These are phyloP conservation scores for Hormaphis cornu DNA, from an alignment of 1,140 invertebrate genomes.

Conservation along the genomic window DNA sequence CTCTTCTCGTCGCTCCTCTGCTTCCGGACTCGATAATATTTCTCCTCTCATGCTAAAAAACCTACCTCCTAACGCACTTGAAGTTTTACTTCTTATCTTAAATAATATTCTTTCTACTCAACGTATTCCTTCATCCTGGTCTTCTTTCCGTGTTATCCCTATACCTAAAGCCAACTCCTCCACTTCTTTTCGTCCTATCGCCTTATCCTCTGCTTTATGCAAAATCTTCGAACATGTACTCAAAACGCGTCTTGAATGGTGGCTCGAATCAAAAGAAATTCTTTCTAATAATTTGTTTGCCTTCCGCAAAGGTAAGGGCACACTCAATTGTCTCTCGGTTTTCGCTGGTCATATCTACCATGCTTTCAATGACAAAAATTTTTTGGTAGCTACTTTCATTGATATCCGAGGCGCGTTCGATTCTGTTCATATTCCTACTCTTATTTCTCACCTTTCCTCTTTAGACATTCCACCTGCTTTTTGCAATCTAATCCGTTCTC, in stretches of 20 bases:
- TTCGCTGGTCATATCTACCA: not conserved
- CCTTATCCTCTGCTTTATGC: not conserved
- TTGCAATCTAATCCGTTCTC: not conserved
- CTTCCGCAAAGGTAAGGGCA: not conserved
- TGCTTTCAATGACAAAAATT: not conserved
- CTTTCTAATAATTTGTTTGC: not conserved
- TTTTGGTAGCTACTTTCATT: not conserved
- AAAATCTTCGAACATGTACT: not conserved
- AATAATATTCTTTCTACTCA: not conserved
- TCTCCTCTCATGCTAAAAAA: not conserved
- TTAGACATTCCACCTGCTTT: not conserved
- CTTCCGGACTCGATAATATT: not conserved
- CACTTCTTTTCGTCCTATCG: not conserved
- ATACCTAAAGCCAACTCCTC: not conserved
- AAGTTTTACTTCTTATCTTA: not conserved
- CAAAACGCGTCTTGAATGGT: not conserved
- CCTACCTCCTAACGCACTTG: not conserved
- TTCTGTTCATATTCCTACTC: not conserved
- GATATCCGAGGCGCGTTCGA: not conserved
- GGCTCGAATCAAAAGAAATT: not conserved
- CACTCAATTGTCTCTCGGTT: not conserved
- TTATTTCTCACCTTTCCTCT: not conserved
- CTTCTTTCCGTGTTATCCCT: not conserved
- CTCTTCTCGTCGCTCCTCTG: not conserved
- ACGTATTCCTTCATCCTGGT: not conserved